Conservation (phyloP, 2,888 invertebrate genomes). For the Phyllotreta cruciferae region DNA sequence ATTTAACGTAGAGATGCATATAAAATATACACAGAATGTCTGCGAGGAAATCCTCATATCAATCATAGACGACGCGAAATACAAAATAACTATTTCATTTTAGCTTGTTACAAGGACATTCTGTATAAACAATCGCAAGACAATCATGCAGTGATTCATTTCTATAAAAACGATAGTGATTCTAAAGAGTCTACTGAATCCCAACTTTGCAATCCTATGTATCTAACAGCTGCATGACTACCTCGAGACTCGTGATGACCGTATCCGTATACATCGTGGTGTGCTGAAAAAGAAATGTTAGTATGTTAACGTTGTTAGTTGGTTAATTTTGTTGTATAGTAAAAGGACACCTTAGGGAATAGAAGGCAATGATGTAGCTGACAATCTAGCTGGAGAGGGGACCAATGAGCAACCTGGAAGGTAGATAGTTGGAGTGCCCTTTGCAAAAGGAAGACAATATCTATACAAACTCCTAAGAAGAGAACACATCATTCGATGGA, state of each 20-base stretch:
- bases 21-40: conserved; percentile 5
- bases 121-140: conserved; percentile 44
- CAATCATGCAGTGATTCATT: conserved; percentile 51
- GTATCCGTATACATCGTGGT: conserved; percentile 70
- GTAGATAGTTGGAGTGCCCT: too few relatives aligned
- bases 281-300: conserved; percentile 61
- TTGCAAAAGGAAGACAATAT: too few relatives aligned
- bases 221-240: conserved; percentile 64
- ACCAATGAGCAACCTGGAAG: too few relatives aligned
- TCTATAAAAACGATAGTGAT: conserved; percentile 60
- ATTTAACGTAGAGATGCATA: conserved; percentile 19
- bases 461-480: too few relatives aligned
- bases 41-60: too few relatives aligned
- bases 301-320: conserved; percentile 28
- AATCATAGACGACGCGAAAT: too few relatives aligned
- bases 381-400: too few relatives aligned
- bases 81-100: conserved; percentile 18
- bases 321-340: conserved; percentile 14
- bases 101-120: conserved; percentile 12
- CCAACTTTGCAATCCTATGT: conserved; percentile 62
- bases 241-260: conserved; percentile 79
- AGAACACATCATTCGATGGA: too few relatives aligned
- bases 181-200: conserved; percentile 62
- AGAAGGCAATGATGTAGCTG: too few relatives aligned
- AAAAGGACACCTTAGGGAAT: conserved; percentile 1